Conservation (phyloP, 2,113 vertebrate genomes). For the Halcyon malimbica region DNA sequence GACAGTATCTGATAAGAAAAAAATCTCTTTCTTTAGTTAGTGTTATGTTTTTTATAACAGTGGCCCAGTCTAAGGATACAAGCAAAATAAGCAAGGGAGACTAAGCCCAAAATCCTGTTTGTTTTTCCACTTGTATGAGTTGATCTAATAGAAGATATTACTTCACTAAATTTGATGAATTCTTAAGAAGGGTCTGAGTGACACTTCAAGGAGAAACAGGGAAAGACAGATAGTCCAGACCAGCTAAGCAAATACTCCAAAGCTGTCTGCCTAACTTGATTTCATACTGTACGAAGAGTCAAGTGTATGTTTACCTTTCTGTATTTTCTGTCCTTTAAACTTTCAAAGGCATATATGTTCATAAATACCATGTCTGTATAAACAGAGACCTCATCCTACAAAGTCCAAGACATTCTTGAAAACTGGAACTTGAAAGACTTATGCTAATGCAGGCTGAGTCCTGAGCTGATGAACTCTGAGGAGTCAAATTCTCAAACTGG, state of each 20-base stretch:
- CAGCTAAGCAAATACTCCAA: background rate
- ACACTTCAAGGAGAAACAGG: background rate
- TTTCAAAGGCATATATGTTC: background rate
- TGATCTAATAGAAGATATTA: background rate
- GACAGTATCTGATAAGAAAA: background rate
- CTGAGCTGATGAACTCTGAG: background rate
- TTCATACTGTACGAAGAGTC: background rate
- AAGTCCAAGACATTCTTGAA: background rate
- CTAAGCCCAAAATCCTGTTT: background rate
- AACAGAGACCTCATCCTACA: background rate
- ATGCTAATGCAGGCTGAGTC: fast-evolving
- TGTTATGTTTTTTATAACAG: background rate
- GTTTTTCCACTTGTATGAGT: background rate
- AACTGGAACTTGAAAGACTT: background rate
- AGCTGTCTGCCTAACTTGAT: background rate
- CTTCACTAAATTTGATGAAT: background rate
- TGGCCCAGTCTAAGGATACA: background rate
- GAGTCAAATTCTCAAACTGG: background rate
- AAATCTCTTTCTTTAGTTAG: background rate
- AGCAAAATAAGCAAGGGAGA: background rate
- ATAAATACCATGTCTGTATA: background rate
- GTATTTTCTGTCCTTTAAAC: background rate
- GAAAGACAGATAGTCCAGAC: background rate
- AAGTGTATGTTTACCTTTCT: background rate
- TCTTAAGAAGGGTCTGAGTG: background rate